Conservation (phyloP, 2,113 vertebrate species). For the Chitala chitala region DNA sequence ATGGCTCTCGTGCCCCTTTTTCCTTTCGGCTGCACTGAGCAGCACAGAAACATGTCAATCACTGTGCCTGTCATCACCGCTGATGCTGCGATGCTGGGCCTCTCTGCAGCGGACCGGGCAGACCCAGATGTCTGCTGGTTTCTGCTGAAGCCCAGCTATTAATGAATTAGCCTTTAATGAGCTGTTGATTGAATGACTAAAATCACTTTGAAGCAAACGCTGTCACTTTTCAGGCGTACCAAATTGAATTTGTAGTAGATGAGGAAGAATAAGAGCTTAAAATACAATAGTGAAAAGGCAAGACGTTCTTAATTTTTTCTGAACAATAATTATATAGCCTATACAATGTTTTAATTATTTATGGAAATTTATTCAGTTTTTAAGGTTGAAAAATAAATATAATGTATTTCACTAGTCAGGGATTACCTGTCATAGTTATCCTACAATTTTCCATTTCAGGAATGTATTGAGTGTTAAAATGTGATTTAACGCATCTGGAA, state of each 20-base stretch:
- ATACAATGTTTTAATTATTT: neutral
- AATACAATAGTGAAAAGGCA: neutral
- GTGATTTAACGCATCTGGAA: neutral
- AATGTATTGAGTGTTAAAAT: neutral
- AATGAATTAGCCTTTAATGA: conserved; percentile 14
- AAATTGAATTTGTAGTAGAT: neutral
- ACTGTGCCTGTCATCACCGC: too few relatives aligned
- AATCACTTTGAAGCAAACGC: neutral
- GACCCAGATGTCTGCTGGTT: neutral
- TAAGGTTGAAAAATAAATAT: neutral
- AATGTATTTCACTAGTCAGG: neutral
- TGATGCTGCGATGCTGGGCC: neutral
- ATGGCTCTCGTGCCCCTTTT: neutral
- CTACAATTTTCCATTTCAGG: neutral
- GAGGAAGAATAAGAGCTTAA: neutral
- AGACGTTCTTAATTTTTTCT: neutral
- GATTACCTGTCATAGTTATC: neutral
- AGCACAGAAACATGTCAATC: too few relatives aligned
- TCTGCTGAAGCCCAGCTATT: neutral
- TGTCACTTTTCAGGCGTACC: neutral
- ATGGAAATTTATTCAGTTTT: neutral
- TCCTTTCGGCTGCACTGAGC: neutral
- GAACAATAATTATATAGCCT: neutral
- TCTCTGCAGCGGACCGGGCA: neutral
- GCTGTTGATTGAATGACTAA: conserved; percentile 1